phyloP scores from a whole-genome alignment of 2,113 vertebrate species.

The Leucosticte australis region DNA sequence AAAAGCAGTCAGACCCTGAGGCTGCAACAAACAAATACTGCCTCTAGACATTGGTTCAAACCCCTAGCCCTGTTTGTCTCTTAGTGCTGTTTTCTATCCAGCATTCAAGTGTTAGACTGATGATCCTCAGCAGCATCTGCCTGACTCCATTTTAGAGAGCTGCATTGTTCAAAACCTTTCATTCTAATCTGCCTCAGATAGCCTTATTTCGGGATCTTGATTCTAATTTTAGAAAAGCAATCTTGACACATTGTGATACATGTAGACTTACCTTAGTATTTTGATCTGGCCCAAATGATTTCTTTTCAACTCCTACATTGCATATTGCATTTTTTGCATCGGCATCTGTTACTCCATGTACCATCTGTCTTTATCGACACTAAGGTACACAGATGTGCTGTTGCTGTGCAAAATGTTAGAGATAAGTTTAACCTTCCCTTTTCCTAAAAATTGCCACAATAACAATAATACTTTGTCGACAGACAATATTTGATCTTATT shows the following conservation, averaged over 20 bases:
- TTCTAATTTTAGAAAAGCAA: conserved; percentile 16
- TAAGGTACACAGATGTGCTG: conserved; percentile 17
- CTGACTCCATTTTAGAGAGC: not conserved
- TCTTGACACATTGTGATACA: not conserved
- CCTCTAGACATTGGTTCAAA: not conserved
- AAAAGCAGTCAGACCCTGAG: not conserved
- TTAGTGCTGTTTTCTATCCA: not conserved
- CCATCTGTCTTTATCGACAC: conserved; percentile 52
- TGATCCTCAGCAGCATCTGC: not conserved
- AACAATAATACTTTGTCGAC: not conserved
- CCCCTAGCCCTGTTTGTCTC: not conserved
- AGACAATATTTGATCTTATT: not conserved
- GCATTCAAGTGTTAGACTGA: not conserved
- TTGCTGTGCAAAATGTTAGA: conserved; percentile 18
- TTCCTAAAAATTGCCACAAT: not conserved
- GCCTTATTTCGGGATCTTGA: not conserved
- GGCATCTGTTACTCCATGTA: conserved; percentile 16
- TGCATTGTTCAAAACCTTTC: not conserved
- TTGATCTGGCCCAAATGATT: conserved; percentile 36
- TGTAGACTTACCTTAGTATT: conserved; percentile 5
- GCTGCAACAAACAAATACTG: not conserved
- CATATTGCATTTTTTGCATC: conserved; percentile 16
- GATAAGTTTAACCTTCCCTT: not conserved
- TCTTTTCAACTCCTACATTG: conserved; percentile 22
- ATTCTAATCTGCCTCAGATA: not conserved